Evolutionary conservation across 2,113 vertebrate genomes (phyloP).

Genomic region (Anguilla japonica): DNA sequence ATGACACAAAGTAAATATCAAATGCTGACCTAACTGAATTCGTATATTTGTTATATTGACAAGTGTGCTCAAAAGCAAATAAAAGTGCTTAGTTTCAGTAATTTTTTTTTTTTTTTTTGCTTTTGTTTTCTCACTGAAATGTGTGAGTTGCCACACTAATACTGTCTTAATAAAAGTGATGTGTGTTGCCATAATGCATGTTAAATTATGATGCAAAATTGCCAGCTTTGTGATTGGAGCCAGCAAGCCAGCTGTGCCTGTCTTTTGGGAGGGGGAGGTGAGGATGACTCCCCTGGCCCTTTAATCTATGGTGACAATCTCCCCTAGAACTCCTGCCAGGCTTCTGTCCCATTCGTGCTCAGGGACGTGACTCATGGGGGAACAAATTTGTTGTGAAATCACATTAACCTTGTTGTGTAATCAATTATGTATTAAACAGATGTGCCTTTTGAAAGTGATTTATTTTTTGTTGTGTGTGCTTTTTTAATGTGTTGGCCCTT

Average conservation of each 20-base stretch:
- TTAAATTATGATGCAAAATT: neutral
- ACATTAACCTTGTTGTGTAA: conserved; percentile 44
- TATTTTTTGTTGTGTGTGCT: conserved; percentile 43
- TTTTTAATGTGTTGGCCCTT: conserved; percentile 47
- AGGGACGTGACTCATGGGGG: conserved; percentile 3
- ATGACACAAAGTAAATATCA: neutral
- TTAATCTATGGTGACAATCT: neutral
- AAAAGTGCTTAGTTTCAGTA: neutral
- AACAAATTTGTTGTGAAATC: conserved; percentile 42
- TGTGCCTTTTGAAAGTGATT: conserved; percentile 39
- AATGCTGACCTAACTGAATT: neutral
- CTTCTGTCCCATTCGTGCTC: neutral
- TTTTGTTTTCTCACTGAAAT: neutral
- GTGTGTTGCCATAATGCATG: neutral
- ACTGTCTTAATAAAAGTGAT: neutral
- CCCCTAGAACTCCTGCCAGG: conserved; percentile 1
- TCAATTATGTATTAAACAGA: conserved; percentile 44
- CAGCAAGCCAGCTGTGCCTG: neutral
- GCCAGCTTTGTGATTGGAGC: neutral
- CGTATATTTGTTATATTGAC: neutral
- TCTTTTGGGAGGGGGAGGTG: neutral
- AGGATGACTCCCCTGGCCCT: neutral
- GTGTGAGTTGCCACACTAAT: neutral
- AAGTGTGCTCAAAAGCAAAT: neutral
- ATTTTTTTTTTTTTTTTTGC: neutral